These are phyloP conservation scores for Acanthisitta chloris DNA, from an alignment of 2,113 vertebrate species.

Conservation along the genomic window DNA sequence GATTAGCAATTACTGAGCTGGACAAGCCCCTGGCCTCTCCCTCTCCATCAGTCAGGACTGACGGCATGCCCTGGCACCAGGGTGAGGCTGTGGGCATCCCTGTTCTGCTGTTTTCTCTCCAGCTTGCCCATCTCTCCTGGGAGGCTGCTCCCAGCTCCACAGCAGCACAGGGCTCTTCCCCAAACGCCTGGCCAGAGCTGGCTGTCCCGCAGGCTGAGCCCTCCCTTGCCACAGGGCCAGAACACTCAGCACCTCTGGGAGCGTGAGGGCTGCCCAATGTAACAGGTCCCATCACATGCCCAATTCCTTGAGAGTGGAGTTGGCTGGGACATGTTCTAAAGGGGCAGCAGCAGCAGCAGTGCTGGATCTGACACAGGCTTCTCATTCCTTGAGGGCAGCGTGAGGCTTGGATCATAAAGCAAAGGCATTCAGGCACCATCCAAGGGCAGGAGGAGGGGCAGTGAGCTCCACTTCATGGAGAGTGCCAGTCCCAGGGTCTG, in stretches of 20 bases:
- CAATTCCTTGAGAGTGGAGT: fast-evolving
- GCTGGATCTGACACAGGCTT: background rate
- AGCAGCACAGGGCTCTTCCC: background rate
- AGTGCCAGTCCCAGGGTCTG: background rate
- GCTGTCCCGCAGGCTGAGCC: background rate
- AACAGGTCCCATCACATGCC: fast-evolving
- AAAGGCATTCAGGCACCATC: background rate
- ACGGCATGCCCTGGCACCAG: background rate
- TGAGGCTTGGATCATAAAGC: background rate
- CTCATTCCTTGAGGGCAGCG: background rate
- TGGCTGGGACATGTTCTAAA: background rate
- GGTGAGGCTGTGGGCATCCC: background rate
- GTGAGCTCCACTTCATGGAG: fast-evolving
- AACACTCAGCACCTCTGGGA: background rate
- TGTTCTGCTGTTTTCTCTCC: background rate
- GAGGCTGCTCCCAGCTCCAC: background rate
- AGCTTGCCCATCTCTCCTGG: background rate
- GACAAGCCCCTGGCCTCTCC: background rate
- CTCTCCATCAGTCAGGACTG: background rate
- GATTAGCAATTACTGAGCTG: background rate
- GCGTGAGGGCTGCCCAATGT: background rate
- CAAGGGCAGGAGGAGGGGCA: background rate
- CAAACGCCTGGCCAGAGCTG: fast-evolving
- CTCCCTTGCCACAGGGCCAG: background rate
- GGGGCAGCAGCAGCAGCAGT: background rate